A percentile compares a stretch with the other conserved stretches of the same genome.
phyloP scores from a whole-genome alignment of 2,888 invertebrate species.

The Epirrita christyi region DNA sequence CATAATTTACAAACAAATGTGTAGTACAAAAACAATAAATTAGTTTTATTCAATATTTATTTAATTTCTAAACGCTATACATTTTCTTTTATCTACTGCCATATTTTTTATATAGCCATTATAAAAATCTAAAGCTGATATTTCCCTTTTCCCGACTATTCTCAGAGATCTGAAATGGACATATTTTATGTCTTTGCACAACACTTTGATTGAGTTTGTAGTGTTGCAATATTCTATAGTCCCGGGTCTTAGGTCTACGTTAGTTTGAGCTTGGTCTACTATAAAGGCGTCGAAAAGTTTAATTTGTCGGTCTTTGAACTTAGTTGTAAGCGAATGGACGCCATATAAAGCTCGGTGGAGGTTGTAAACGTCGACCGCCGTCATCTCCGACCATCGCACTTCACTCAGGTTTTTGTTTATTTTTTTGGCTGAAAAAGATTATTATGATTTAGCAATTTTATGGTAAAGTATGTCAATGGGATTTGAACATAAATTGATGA shows the following conservation, averaged over 20 bases:
- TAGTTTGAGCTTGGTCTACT: conserved; percentile 44
- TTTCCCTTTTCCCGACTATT: conserved; percentile 88
- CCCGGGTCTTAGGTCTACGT: conserved; percentile 77
- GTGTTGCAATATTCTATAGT: conserved; percentile 84
- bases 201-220: conserved; percentile 85
- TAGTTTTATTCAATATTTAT: conserved; percentile 18
- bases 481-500: not conserved
- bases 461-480: too few species aligned
- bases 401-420: conserved; percentile 85
- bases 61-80: conserved; percentile 62
- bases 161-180: conserved; percentile 87
- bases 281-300: conserved; percentile 86
- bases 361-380: conserved; percentile 87
- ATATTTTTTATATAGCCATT: conserved; percentile 92
- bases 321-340: conserved; percentile 86
- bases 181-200: conserved; percentile 87
- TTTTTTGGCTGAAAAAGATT: conserved; percentile 89
- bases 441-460: too few species aligned
- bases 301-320: conserved; percentile 84
- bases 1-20: conserved; percentile 1
- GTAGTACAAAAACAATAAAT: conserved; percentile 3
- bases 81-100: conserved; percentile 57
- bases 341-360: conserved; percentile 88
- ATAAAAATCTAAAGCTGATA: conserved; percentile 92
- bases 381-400: conserved; percentile 88